Conservation (phyloP, 2,797 vertebrate species). For the Eptatretus atami region DNA sequence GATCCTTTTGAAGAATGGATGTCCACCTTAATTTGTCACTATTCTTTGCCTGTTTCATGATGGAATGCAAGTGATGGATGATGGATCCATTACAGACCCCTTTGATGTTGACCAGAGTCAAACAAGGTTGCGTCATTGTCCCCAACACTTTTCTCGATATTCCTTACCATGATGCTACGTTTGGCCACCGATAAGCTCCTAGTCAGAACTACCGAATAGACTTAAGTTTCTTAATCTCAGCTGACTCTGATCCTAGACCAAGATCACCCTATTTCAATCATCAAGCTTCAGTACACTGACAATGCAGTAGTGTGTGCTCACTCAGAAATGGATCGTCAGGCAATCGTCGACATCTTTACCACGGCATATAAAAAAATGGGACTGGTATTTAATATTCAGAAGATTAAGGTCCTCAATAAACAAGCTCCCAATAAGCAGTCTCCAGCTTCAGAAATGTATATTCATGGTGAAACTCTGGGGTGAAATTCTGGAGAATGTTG, state of each 20-base stretch:
- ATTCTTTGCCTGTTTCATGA: not conserved
- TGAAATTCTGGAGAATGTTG: not conserved
- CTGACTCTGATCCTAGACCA: not conserved
- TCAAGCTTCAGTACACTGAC: not conserved
- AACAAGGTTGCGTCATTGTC: not conserved
- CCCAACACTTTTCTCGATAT: constrained; percentile 4
- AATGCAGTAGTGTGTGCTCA: constrained; percentile 2
- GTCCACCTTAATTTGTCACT: not conserved
- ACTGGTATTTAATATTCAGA: not conserved
- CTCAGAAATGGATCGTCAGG: constrained; percentile 1
- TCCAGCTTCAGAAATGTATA: not conserved
- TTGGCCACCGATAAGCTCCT: not conserved
- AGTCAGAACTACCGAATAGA: not conserved
- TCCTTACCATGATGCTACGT: not conserved
- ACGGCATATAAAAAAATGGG: not conserved
- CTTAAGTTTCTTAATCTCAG: not conserved
- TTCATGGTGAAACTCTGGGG: not conserved
- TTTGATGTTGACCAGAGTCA: not conserved
- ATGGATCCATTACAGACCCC: not conserved
- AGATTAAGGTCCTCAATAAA: not conserved
- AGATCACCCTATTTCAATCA: not conserved
- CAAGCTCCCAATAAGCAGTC: not conserved
- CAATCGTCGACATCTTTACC: not conserved
- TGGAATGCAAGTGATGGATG: not conserved
- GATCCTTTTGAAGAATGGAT: not conserved